phyloP scores from a whole-genome alignment of 2,797 vertebrate species.

The Uromys caudimaculatus region DNA sequence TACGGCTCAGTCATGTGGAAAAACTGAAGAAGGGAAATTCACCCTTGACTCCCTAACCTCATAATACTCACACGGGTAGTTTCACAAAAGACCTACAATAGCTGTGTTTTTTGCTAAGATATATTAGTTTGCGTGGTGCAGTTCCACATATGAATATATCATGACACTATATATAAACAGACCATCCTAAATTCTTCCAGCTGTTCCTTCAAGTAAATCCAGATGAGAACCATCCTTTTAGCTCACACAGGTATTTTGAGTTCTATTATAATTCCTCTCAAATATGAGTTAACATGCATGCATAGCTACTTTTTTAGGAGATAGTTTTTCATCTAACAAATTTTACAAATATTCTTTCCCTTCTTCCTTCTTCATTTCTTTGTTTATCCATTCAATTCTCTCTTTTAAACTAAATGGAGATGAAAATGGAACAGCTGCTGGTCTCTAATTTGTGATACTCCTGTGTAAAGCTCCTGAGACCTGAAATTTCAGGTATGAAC shows the following conservation, averaged over 20 bases:
- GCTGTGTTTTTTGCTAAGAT: slow-evolving; percentile 50
- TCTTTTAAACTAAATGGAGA: neutral
- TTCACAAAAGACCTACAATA: slow-evolving; percentile 9
- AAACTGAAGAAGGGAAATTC: slow-evolving; percentile 62
- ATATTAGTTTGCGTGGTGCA: neutral
- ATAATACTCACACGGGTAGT: neutral
- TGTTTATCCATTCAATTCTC: neutral
- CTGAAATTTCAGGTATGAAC: neutral
- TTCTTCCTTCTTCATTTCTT: neutral
- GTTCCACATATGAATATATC: slow-evolving; percentile 29
- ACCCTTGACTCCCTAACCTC: neutral
- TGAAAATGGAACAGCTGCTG: neutral
- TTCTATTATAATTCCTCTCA: neutral
- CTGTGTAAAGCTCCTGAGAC: no score
- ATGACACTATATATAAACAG: neutral
- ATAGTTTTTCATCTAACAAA: neutral
- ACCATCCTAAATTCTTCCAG: neutral
- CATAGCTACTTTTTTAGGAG: neutral
- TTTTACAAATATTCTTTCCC: neutral
- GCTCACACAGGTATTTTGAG: neutral
- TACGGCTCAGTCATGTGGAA: neutral
- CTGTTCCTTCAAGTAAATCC: neutral
- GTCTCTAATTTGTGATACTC: neutral
- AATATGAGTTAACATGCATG: neutral
- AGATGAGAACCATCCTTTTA: neutral